Evolutionary conservation across 1,140 invertebrate species (phyloP), one percentile per base, ranked within the genome.

Genomic region (Leptinotarsa texana): DNA sequence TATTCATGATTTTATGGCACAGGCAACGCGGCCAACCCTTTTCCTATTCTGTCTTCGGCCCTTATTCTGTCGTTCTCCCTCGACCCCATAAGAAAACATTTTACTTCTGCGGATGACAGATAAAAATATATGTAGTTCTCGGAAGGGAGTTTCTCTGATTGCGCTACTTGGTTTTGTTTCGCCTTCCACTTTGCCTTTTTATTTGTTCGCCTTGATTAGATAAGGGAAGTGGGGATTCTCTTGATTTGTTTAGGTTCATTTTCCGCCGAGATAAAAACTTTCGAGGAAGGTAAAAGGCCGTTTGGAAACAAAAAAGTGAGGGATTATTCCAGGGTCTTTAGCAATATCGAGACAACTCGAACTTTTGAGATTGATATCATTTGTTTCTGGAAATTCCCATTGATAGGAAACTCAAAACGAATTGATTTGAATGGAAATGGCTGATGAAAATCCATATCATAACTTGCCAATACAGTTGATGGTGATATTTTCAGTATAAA

Each of bases 1-100:
- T 57, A 57, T 57, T 57, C 51, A 57, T 57, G 51, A 57, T 57
- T 57, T 57, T 57, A 57, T 57, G 51, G 51, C 51, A 78, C 51
- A 57, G 51, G 51, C 51, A 57, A 57, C 15, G 15, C 15, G 51
- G 27, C 65, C 65, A 67, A 67, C 65, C 65, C 65, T 67, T 63
- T 67, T 67, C 65, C 65, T 67, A 57, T 57, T 57, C 51, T 57
- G n/a, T 57, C 51, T 57, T 18, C 51, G 51, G 51, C 51, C 51
- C 51, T 57, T 57, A 57, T 57, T 57, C 51, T 57, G n/a, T 15
- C 51, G 51, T 57, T 57, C 51, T 15, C 51, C 51, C 51, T 18
- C 51, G n/a, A 57, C 51, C 51, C 51, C n/a, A 57, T 57, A 57
- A 57, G 51, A 57, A 57, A 57, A 57, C 51, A 57, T 57, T 57